Evolutionary conservation across 2,888 invertebrate genomes (phyloP), one percentile per base, ranked within the genome.

Genomic region (Ormyrus pomaceus): DNA sequence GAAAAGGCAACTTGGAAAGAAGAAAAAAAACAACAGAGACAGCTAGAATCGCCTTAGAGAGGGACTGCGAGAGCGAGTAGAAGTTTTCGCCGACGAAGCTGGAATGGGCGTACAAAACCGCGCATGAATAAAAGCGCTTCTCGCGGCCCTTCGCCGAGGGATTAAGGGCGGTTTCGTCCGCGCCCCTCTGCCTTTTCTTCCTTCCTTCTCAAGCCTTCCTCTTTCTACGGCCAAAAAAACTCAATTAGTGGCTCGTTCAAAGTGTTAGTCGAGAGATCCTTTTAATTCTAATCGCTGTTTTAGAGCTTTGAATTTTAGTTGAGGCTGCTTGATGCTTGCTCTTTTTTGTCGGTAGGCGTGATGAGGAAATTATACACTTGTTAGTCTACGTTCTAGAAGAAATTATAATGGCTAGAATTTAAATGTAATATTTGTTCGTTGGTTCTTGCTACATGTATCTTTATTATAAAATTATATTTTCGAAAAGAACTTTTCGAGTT

Each of bases 31-130:
- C 19, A 19, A 19, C 1, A 19, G 19, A 19, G 19, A 19, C 19
- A 19, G 19, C 19, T 19, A 61, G 50, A 13, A 11, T 8, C 9
- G 45, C n/a, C 19, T n/a, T 6, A 59, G 48, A 19, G n/a, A 59
- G 62, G 74, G 65, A 45, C 58, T 51, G n/a, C 7, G 59, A 58
- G n/a, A 55, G 65, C 5, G 46, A 7, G 19, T 55, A 45, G 48
- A 66, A 48, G 19, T 19, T 19, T 19, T 19, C 19, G 19, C 19
- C 45, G 68, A 19, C 34, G 59, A 71, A 13, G 19, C 11, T 51
- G 58, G 58, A 51, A 65, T 50, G 69, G 76, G 68, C 58, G 74
- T 65, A 79, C 82, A 81, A 83, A 83, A 83, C 82, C 83, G 77
- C 82, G 66, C 72, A 80, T 80, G 82, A 82, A 81, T 81, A 80